These are phyloP conservation scores for Rotaria socialis DNA, from an alignment of 2,888 invertebrate species.

Conservation along the genomic window DNA sequence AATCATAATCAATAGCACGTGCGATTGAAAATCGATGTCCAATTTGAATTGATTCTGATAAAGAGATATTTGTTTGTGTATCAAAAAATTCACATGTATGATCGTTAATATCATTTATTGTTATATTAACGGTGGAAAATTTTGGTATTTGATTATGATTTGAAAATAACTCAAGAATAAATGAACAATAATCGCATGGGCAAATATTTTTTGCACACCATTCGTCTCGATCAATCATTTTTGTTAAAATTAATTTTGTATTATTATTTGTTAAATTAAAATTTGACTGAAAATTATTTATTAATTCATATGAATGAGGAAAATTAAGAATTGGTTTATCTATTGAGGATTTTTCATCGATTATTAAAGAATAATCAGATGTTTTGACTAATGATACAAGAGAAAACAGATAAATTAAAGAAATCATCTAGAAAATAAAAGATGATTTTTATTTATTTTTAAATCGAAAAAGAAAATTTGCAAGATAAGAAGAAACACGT, in stretches of 20 bases:
- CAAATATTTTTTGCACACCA: neutral
- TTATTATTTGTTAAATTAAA: neutral
- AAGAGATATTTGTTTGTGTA: neutral
- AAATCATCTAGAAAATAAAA: neutral
- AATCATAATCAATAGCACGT: conserved; percentile 27
- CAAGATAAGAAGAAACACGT: neutral
- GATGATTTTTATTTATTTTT: no score
- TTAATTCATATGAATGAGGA: neutral
- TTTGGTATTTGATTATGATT: neutral
- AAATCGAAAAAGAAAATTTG: neutral
- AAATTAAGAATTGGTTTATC: neutral
- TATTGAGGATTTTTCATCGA: neutral
- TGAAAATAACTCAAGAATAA: neutral
- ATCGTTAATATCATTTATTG: conserved; percentile 18
- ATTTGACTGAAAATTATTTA: neutral
- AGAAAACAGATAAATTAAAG: neutral
- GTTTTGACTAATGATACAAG: neutral
- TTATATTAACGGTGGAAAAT: neutral
- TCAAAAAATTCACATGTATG: neutral
- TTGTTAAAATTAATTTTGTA: neutral
- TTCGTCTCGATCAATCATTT: neutral
- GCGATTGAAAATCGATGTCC: neutral
- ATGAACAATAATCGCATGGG: neutral
- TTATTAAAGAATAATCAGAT: neutral
- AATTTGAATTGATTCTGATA: neutral